phyloP scores from a whole-genome alignment of 1,140 invertebrate species.

The Elymnias hypermnestra region DNA sequence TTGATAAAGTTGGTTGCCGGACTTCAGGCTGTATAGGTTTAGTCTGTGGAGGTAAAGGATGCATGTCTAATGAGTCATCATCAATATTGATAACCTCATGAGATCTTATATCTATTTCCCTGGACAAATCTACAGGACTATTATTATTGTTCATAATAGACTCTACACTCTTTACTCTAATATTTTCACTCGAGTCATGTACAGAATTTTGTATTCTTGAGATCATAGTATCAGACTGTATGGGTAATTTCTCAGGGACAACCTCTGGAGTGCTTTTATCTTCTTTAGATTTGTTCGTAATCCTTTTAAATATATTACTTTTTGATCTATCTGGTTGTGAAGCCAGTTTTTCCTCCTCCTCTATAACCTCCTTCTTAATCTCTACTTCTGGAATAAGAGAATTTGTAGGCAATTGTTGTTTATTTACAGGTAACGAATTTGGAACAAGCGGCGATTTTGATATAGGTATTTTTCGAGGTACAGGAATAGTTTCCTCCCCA shows the following conservation, averaged over 20 bases:
- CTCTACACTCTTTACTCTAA: slow-evolving; percentile 51
- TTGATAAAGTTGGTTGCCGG: slow-evolving; percentile 44
- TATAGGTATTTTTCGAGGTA: slow-evolving; percentile 66
- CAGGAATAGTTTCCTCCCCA: slow-evolving; percentile 60
- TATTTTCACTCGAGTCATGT: slow-evolving; percentile 45
- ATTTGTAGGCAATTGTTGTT: slow-evolving; percentile 58
- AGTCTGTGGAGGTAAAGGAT: slow-evolving; percentile 32
- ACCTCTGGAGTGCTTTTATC: slow-evolving; percentile 73
- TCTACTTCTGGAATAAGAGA: slow-evolving; percentile 56
- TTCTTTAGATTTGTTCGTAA: slow-evolving; percentile 85
- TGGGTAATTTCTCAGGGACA: slow-evolving; percentile 61
- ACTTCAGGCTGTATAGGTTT: slow-evolving; percentile 30
- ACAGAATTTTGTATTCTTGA: slow-evolving; percentile 62
- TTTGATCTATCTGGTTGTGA: slow-evolving; percentile 89
- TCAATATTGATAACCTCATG: slow-evolving; percentile 70
- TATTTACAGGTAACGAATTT: slow-evolving; percentile 55
- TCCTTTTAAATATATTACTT: slow-evolving; percentile 91
- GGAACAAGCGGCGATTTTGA: slow-evolving; percentile 61
- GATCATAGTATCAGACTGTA: slow-evolving; percentile 69
- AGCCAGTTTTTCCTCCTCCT: slow-evolving; percentile 82
- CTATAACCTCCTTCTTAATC: slow-evolving; percentile 73
- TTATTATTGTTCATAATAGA: slow-evolving; percentile 67
- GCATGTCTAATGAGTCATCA: slow-evolving; percentile 63
- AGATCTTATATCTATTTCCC: slow-evolving; percentile 62
- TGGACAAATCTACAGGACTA: slow-evolving; percentile 69